These are phyloP conservation scores for Xenopus petersii DNA, from an alignment of 2,797 vertebrate species.

Conservation along the genomic window DNA sequence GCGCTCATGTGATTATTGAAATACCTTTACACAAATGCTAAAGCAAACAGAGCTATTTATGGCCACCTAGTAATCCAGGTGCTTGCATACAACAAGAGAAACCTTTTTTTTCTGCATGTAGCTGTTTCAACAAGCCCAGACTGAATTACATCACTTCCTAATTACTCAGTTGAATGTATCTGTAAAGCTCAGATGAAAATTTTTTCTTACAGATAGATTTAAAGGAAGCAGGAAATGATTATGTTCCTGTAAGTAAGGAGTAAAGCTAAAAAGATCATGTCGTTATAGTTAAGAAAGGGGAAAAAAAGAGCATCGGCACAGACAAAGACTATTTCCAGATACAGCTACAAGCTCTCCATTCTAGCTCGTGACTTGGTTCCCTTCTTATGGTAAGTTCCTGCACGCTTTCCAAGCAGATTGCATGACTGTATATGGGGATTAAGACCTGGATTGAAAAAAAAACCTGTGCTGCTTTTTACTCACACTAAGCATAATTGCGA, in stretches of 20 bases:
- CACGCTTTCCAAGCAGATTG: not conserved
- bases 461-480: slow-evolving; percentile 40
- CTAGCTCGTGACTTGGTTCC: slow-evolving; percentile 26
- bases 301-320: slow-evolving; percentile 41
- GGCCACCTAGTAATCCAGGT: slow-evolving; percentile 25
- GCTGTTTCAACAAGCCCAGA: slow-evolving; percentile 70
- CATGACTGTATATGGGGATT: slow-evolving; percentile 39
- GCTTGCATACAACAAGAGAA: slow-evolving; percentile 42
- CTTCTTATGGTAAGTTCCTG: slow-evolving; percentile 55
- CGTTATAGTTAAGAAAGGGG: slow-evolving; percentile 19
- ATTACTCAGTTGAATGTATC: slow-evolving; percentile 71
- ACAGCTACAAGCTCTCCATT: slow-evolving; percentile 35
- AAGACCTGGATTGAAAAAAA: slow-evolving; percentile 51
- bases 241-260: slow-evolving; percentile 54
- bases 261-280: slow-evolving; percentile 36
- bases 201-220: slow-evolving; percentile 64
- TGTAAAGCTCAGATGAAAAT: slow-evolving; percentile 60
- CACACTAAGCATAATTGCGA: too few relatives aligned
- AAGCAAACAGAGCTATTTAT: slow-evolving; percentile 12
- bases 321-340: slow-evolving; percentile 50
- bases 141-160: slow-evolving; percentile 80
- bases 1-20: too few relatives aligned
- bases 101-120: slow-evolving; percentile 61
- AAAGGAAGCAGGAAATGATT: slow-evolving; percentile 79
- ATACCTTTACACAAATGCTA: too few relatives aligned